These are phyloP conservation scores for Venturia canescens DNA, from an alignment of 1,140 invertebrate species.

Conservation along the genomic window DNA sequence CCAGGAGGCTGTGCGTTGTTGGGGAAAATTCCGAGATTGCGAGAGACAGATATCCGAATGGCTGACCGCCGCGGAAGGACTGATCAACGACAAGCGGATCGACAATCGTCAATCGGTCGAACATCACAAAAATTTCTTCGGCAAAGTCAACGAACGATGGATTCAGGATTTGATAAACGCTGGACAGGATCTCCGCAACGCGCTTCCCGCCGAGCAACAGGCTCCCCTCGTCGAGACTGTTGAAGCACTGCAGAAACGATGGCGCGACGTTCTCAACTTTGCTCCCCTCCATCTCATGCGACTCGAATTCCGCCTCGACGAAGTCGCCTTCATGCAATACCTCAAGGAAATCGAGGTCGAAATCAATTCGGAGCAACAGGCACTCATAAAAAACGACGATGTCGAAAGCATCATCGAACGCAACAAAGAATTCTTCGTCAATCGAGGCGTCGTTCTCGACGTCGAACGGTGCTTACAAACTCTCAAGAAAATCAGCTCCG, in stretches of 20 bases:
- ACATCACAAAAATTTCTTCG: constrained; percentile 90
- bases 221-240: constrained; percentile 83
- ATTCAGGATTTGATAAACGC: constrained; percentile 88
- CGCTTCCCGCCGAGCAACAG: constrained; percentile 83
- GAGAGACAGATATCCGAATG: constrained; percentile 89
- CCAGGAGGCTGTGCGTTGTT: constrained; percentile 87
- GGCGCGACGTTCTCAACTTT: constrained; percentile 86
- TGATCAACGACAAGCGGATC: constrained; percentile 88
- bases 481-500: constrained; percentile 83
- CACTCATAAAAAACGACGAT: constrained; percentile 91
- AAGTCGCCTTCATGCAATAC: constrained; percentile 89
- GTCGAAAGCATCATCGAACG: constrained; percentile 85
- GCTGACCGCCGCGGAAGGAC: constrained; percentile 88
- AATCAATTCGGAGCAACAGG: constrained; percentile 89
- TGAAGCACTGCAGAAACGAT: constrained; percentile 84
- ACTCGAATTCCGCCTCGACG: constrained; percentile 92
- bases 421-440: constrained; percentile 87
- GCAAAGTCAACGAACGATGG: constrained; percentile 88
- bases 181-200: constrained; percentile 87
- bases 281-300: constrained; percentile 91
- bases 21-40: constrained; percentile 90
- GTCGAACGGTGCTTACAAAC: constrained; percentile 86
- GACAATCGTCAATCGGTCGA: constrained; percentile 89
- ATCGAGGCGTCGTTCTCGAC: constrained; percentile 82
- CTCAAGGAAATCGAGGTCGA: constrained; percentile 94